phyloP scores from a whole-genome alignment of 2,797 vertebrate genomes.

The Chromis chromis region DNA sequence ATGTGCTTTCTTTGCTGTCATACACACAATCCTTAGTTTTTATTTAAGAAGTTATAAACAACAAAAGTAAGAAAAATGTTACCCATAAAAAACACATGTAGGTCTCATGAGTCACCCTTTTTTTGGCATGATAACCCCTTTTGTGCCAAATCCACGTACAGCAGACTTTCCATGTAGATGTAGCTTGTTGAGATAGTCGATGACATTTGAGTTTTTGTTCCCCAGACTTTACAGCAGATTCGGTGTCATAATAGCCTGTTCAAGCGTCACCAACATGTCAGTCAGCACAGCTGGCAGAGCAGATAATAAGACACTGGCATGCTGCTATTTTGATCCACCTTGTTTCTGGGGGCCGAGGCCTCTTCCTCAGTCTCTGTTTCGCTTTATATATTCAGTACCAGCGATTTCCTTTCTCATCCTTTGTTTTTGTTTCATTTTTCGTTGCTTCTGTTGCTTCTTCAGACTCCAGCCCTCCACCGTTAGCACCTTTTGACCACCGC shows the following conservation, averaged over 20 bases:
- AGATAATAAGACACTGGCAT: constrained; percentile 59
- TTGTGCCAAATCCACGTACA: not conserved
- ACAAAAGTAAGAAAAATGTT: not conserved
- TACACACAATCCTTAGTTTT: no score
- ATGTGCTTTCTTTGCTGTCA: no score
- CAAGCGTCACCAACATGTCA: constrained; percentile 52
- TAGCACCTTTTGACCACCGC: constrained; percentile 94
- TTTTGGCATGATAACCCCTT: no score
- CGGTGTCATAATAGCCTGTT: constrained; percentile 53
- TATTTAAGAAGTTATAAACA: no score
- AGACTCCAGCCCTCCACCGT: constrained; percentile 87
- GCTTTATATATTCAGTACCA: not conserved
- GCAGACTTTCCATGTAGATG: constrained; percentile 1
- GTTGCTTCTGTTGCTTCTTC: constrained; percentile 55
- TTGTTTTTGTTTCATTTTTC: not conserved
- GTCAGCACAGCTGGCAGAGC: constrained; percentile 54
- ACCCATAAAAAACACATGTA: no score
- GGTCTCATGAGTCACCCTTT: no score
- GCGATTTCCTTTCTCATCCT: not conserved
- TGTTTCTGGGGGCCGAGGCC: constrained; percentile 53
- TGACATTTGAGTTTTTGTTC: constrained; percentile 62
- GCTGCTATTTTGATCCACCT: constrained; percentile 71
- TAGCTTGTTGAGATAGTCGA: constrained; percentile 1
- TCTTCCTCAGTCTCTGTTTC: constrained; percentile 16
- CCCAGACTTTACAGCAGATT: constrained; percentile 50